A percentile compares a stretch with the other conserved stretches of the same genome.
Conservation (phyloP, 2,113 vertebrate species). For the Eleginops maclovinus region DNA sequence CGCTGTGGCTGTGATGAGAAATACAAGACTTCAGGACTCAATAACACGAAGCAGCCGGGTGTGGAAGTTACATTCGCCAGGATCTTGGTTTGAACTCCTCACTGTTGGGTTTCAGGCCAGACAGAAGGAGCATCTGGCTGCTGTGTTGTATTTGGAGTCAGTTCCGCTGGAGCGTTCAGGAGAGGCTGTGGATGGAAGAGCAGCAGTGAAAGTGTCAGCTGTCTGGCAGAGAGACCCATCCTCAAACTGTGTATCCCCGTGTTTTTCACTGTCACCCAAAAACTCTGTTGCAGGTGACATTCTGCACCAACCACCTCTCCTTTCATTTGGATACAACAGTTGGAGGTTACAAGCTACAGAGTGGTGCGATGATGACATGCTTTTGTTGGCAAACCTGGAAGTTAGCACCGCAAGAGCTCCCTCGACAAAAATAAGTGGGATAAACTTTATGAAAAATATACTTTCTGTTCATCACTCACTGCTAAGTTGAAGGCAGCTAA, state of each 20-base stretch:
- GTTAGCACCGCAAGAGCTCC: too few species aligned
- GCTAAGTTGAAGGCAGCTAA: too few species aligned
- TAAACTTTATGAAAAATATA: too few species aligned
- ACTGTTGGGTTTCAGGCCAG: slow-evolving; percentile 31
- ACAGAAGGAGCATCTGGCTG: slow-evolving; percentile 51
- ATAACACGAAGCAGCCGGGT: slow-evolving; percentile 20
- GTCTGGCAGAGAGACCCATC: slow-evolving; percentile 40
- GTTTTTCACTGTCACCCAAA: slow-evolving; percentile 26
- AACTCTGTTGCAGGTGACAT: slow-evolving; percentile 41
- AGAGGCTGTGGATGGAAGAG: slow-evolving; percentile 44
- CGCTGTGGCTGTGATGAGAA: slow-evolving; percentile 26
- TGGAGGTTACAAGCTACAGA: not conserved
- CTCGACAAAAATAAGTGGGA: too few species aligned
- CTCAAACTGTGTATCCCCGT: slow-evolving; percentile 25
- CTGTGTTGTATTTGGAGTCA: slow-evolving; percentile 42
- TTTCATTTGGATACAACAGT: slow-evolving; percentile 7
- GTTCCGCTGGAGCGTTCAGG: slow-evolving; percentile 48
- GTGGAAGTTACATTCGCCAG: not conserved
- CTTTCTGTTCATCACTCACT: too few species aligned
- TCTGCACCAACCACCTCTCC: slow-evolving; percentile 21
- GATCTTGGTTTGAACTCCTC: slow-evolving; percentile 41
- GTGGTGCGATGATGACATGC: too few species aligned
- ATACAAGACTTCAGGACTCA: slow-evolving; percentile 27
- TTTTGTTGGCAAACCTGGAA: too few species aligned
- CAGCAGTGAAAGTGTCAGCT: slow-evolving; percentile 51